A percentile compares a stretch with the other conserved stretches of the same genome.
Conservation (phyloP, 1,140 invertebrate species). For the Heliconius congener region DNA sequence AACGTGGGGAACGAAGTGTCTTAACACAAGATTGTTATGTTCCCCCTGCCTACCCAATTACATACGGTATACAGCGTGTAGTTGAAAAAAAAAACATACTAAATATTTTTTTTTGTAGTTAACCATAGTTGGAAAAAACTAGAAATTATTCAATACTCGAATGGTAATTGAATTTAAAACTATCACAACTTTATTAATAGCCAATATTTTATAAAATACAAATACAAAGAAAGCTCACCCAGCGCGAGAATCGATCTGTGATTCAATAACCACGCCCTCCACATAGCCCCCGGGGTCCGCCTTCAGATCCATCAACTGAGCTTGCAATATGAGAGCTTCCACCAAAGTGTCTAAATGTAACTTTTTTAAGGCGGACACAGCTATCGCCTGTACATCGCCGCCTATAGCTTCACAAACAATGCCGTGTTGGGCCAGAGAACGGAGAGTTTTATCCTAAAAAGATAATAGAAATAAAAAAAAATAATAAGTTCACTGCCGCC, state of each 20-base stretch:
- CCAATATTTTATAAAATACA: background rate
- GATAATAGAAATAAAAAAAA: too few relatives aligned
- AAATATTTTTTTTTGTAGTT: too few relatives aligned
- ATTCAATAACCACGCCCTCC: conserved; percentile 96
- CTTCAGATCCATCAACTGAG: conserved; percentile 93
- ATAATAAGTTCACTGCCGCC: too few relatives aligned
- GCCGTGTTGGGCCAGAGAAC: conserved; percentile 88
- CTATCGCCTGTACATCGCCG: conserved; percentile 95
- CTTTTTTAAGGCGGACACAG: conserved; percentile 94
- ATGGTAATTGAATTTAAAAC: too few relatives aligned
- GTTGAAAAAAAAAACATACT: too few relatives aligned
- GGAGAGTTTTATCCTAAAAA: conserved; percentile 87
- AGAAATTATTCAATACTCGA: too few relatives aligned
- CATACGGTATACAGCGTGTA: too few relatives aligned
- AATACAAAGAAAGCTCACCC: conserved; percentile 79
- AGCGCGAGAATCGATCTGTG: conserved; percentile 86
- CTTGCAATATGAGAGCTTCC: conserved; percentile 92
- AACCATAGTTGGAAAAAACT: too few relatives aligned
- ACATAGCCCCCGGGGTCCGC: conserved; percentile 91
- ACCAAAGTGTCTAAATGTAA: conserved; percentile 90
- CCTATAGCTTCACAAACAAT: conserved; percentile 94
- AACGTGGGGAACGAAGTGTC: too few relatives aligned
- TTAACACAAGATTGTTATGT: too few relatives aligned
- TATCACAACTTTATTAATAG: too few relatives aligned
- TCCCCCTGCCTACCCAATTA: too few relatives aligned